phyloP scores from a whole-genome alignment of 2,113 vertebrate genomes.

The Odocoileus virginianus region DNA sequence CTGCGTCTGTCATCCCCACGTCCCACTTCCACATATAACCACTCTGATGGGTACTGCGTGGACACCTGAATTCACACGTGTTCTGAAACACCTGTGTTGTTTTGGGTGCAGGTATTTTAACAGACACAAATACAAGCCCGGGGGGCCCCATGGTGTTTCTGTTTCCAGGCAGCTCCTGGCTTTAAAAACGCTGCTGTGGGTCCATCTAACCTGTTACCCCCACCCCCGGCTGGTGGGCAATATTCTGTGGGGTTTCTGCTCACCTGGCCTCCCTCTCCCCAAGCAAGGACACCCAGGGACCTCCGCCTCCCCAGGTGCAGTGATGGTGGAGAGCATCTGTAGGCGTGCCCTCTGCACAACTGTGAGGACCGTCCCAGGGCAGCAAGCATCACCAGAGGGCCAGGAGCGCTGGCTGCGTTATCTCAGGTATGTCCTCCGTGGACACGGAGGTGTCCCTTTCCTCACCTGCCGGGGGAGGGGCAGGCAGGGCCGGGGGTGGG shows the following conservation, averaged over 20 bases:
- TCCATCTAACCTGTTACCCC: rapidly evolving
- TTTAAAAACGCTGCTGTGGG: not conserved
- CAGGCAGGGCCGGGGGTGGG: rapidly evolving
- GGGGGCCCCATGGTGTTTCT: not conserved
- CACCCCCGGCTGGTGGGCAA: rapidly evolving
- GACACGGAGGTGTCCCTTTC: too few relatives aligned
- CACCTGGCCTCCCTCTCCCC: too few relatives aligned
- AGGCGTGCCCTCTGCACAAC: rapidly evolving
- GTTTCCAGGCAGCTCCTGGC: not conserved
- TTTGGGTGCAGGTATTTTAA: not conserved
- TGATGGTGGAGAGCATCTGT: not conserved
- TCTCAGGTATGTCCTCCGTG: not conserved
- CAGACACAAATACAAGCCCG: too few relatives aligned
- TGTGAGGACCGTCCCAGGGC: rapidly evolving
- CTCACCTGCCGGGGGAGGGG: not conserved
- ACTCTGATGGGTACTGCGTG: rapidly evolving
- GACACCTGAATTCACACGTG: too few relatives aligned
- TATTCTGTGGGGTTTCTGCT: not conserved
- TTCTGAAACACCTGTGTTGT: not conserved
- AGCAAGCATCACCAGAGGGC: not conserved
- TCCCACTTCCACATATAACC: not conserved
- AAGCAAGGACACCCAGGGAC: rapidly evolving
- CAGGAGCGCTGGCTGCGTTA: not conserved
- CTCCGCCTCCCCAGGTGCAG: not conserved
- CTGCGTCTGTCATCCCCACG: not conserved